A percentile compares a stretch with the other conserved stretches of the same genome.
phyloP scores from a whole-genome alignment of 2,113 vertebrate genomes.

The Zosterops borbonicus region DNA sequence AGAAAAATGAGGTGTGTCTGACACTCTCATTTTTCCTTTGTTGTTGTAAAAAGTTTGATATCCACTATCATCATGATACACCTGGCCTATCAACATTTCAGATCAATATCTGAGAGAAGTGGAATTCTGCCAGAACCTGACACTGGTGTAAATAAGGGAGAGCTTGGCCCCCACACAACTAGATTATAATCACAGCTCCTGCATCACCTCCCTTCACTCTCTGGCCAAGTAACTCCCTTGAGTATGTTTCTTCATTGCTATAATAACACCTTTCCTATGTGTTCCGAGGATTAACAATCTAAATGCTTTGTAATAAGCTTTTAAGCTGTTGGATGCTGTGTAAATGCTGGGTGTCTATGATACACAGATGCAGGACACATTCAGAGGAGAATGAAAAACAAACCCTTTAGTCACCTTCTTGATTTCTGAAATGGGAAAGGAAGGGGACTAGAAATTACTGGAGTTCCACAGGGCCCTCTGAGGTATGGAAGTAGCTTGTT shows the following conservation, averaged over 20 bases:
- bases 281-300: background rate
- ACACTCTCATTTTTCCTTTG: background rate
- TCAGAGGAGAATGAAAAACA: background rate
- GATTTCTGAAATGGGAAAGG: background rate
- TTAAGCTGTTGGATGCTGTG: background rate
- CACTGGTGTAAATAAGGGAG: conserved; percentile 2
- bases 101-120: conserved; percentile 3
- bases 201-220: background rate
- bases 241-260: conserved; percentile 17
- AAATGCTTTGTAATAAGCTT: background rate
- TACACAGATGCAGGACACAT: background rate
- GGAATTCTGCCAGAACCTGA: conserved; percentile 1
- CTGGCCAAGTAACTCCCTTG: background rate
- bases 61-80: background rate
- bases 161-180: background rate
- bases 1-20: conserved; percentile 26
- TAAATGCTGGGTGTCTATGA: background rate
- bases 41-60: background rate
- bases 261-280: background rate
- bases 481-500: background rate
- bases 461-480: background rate
- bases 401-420: background rate
- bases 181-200: background rate
- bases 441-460: background rate
- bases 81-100: background rate